phyloP scores from a whole-genome alignment of 2,888 invertebrate genomes.

The Tridacna crocea region DNA sequence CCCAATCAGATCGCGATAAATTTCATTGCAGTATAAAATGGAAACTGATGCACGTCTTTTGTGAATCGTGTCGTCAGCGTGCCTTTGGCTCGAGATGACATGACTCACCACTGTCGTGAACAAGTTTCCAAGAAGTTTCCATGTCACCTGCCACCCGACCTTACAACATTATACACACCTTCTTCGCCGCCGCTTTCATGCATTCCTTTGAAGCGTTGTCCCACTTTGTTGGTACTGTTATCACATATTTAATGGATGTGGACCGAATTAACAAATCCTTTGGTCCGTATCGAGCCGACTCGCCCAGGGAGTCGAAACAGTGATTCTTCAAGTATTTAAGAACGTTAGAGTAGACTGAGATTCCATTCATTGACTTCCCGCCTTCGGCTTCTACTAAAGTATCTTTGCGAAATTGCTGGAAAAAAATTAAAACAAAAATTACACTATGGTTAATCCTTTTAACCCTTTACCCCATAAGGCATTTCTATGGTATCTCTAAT shows the following conservation, averaged over 20 bases:
- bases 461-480: too few species aligned
- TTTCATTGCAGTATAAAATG: too few species aligned
- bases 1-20: too few species aligned
- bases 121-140: too few species aligned
- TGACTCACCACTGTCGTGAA: too few species aligned
- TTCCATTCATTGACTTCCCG: conserved; percentile 56
- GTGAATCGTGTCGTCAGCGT: too few species aligned
- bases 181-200: conserved; percentile 58
- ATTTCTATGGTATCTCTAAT: too few species aligned
- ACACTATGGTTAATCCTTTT: too few species aligned
- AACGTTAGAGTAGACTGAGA: conserved; percentile 46
- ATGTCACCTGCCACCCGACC: too few species aligned
- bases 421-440: not conserved
- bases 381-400: conserved; percentile 55
- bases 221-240: conserved; percentile 62
- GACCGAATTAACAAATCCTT: conserved; percentile 35
- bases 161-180: conserved; percentile 31
- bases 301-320: conserved; percentile 43
- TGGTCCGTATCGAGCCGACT: conserved; percentile 42
- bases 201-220: conserved; percentile 56
- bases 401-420: conserved; percentile 61
- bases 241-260: conserved; percentile 38
- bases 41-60: too few species aligned
- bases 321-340: conserved; percentile 51
- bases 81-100: too few species aligned